Conservation (phyloP, 2,113 vertebrate species). For the Globicephala melas region DNA sequence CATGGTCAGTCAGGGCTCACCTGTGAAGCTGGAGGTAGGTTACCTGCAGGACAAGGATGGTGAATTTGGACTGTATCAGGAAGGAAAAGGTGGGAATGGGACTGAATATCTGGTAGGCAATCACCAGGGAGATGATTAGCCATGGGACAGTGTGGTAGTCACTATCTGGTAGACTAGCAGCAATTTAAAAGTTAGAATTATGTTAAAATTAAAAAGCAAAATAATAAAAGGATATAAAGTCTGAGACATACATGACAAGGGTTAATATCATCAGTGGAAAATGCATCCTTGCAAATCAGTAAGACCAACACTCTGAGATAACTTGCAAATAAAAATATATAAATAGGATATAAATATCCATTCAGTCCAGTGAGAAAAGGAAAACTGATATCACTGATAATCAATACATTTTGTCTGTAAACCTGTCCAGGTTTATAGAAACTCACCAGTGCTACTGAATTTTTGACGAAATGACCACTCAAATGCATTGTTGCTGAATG, state of each 20-base stretch:
- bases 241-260: not conserved
- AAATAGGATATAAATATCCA: not conserved
- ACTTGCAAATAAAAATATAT: not conserved
- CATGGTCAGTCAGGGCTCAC: not conserved
- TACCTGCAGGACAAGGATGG: not conserved
- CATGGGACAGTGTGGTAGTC: not conserved
- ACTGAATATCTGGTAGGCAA: not conserved
- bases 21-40: not conserved
- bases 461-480: not conserved
- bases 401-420: not conserved
- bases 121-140: not conserved
- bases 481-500: fast-evolving
- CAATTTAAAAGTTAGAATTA: not conserved
- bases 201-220: not conserved
- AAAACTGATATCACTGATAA: not conserved
- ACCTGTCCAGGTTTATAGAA: not conserved
- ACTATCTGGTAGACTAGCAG: not conserved
- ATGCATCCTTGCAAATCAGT: not conserved
- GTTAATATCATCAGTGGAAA: not conserved
- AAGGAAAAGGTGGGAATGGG: not conserved
- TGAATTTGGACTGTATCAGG: not conserved
- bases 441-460: not conserved
- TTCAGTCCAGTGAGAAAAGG: not conserved
- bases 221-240: not conserved
- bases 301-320: not conserved